Evolutionary conservation across 2,113 vertebrate genomes (phyloP), one percentile per base, ranked within the genome.

Genomic region (Pholis gunnellus): DNA sequence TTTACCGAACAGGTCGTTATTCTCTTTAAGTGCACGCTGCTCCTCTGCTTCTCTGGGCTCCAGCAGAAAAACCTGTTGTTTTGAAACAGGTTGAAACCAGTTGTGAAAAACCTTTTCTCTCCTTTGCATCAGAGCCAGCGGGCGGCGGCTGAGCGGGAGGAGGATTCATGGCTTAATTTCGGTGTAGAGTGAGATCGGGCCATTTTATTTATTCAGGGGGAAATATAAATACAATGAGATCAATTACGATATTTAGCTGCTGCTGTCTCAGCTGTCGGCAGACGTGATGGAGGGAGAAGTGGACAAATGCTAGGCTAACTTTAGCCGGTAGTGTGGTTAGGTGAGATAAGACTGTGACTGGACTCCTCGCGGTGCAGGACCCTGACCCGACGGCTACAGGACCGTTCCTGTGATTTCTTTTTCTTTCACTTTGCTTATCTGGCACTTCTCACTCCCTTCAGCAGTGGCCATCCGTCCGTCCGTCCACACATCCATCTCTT

Each of bases 111-210:
- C n/a, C 54, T 36, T 1, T 74, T 73, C 15, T 36, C 42, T 50
- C 9, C 14, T 31, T 31, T 22, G 20, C 22, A 4, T 54, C 68
- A 1, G 52, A 66, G 67, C 72, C 77, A 60, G 59, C 3, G 11
- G 57, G 66, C 69, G 25, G 72, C 66, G 7, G 83, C 8, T 20
- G 70, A 59, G 1, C 8, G 4, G 0, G 25, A 18, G 20, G 36
- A 86, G 10, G 72, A 84, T 84, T 87, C 72, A 82, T 64, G 54
- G 60, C 20, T 82, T 69, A 22, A 83, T 89, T 75, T 74, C 6
- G 1, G 40, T 27, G 44, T 1, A 71, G 13, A 71, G 13, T 34
- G 65, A 80, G 79, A 74, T 14, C 6, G 8, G 27, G 44, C 25
- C 4, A 2, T 54, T 83, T 75, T 81, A 46, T 84, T 81, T 71